Conservation (phyloP, 2,888 invertebrate genomes). For the Athalia cordata region DNA sequence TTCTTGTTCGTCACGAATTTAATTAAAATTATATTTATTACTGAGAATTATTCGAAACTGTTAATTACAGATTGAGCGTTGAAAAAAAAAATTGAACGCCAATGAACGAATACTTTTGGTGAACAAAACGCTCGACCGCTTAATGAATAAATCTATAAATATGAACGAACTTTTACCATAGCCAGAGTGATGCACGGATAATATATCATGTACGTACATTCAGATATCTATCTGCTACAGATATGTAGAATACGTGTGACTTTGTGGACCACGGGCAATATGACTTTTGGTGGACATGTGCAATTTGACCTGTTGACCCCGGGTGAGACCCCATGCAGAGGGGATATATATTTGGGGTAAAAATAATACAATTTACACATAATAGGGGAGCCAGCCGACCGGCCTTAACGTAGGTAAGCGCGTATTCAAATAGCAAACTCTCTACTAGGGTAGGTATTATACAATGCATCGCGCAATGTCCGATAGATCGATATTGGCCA, state of each 20-base stretch:
- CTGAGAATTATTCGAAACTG: no score
- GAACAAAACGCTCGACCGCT: constrained; percentile 17
- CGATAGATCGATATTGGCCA: constrained; percentile 51
- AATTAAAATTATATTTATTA: no score
- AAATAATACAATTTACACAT: constrained; percentile 74
- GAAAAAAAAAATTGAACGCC: no score
- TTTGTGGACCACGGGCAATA: constrained; percentile 46
- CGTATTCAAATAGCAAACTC: constrained; percentile 67
- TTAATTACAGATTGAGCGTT: no score
- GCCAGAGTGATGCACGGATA: background rate
- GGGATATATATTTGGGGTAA: constrained; percentile 72
- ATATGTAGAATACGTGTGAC: constrained; percentile 7
- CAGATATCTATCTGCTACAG: constrained; percentile 24
- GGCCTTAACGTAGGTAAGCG: constrained; percentile 46
- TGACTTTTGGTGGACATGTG: constrained; percentile 71
- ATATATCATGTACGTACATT: constrained; percentile 7
- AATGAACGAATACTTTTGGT: background rate
- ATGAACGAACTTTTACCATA: background rate
- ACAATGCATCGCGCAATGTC: constrained; percentile 55
- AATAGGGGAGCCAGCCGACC: constrained; percentile 63
- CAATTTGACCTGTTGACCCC: constrained; percentile 73
- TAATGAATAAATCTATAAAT: constrained; percentile 42
- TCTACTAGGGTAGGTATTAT: constrained; percentile 46
- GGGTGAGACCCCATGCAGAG: constrained; percentile 58
- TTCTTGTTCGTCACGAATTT: background rate